A percentile compares a stretch with the other conserved stretches of the same genome.
Conservation (phyloP, 2,797 vertebrate genomes). For the Neosilurus mollespiculum region DNA sequence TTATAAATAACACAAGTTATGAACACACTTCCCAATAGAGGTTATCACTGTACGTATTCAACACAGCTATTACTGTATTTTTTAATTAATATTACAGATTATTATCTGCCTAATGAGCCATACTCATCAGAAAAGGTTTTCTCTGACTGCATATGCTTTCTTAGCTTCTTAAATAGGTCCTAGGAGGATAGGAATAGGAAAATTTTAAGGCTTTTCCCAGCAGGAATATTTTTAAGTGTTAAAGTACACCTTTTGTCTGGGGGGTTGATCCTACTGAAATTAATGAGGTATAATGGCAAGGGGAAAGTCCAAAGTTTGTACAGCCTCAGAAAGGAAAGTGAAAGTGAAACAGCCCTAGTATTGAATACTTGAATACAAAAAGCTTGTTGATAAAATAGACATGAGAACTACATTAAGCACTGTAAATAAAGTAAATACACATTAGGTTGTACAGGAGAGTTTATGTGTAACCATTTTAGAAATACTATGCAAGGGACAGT, state of each 20-base stretch:
- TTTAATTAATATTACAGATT: background rate
- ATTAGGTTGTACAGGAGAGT: background rate
- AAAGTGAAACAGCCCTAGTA: constrained; percentile 39
- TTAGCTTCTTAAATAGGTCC: background rate
- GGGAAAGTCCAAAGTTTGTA: constrained; percentile 47
- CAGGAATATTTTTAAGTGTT: background rate
- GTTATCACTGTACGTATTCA: background rate
- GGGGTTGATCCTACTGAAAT: background rate
- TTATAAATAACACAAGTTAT: background rate
- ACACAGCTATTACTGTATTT: background rate
- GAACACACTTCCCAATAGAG: background rate
- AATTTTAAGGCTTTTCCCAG: background rate
- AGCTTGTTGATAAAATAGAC: background rate
- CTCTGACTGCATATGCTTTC: background rate
- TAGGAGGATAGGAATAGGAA: background rate
- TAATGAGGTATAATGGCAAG: background rate
- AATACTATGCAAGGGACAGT: background rate
- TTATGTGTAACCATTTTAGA: background rate
- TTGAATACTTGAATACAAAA: background rate
- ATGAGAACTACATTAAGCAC: background rate
- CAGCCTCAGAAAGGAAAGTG: constrained; percentile 35
- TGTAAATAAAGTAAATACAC: background rate
- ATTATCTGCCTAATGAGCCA: background rate
- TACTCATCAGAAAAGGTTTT: too few relatives aligned
- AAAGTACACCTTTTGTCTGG: background rate